Conservation (phyloP, 1,140 invertebrate species). For the Caenorhabditis inopinata region DNA sequence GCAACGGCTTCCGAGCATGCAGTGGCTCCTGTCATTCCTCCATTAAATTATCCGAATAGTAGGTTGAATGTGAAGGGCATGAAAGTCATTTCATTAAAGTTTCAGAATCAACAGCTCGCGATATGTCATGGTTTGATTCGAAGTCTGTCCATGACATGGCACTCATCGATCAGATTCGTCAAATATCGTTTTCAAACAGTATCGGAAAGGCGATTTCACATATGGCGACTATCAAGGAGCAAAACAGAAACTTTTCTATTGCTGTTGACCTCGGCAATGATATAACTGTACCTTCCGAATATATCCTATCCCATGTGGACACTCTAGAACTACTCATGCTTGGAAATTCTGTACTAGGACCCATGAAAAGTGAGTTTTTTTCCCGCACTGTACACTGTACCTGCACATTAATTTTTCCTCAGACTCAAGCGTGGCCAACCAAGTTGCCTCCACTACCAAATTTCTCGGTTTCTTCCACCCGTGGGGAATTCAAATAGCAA, state of each 20-base stretch:
- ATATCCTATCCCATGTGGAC: slow-evolving; percentile 24
- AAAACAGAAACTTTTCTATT: neutral
- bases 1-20: slow-evolving; percentile 35
- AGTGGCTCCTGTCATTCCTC: neutral
- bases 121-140: slow-evolving; percentile 4
- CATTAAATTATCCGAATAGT: neutral
- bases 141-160: neutral
- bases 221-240: neutral
- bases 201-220: neutral
- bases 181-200: neutral
- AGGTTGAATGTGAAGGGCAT: no score
- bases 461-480: slow-evolving; percentile 34
- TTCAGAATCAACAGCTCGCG: neutral
- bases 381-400: no score
- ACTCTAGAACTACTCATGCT: slow-evolving; percentile 28
- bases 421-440: neutral
- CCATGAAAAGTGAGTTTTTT: slow-evolving; percentile 1
- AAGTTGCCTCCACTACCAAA: neutral
- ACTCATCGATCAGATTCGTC: slow-evolving; percentile 7
- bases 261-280: neutral
- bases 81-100: neutral
- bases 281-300: neutral
- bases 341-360: slow-evolving; percentile 29
- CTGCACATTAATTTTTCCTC: no score
- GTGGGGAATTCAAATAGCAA: slow-evolving; percentile 39